Percentiles rank a stretch among this genome's conserved stretches.
phyloP scores from a whole-genome alignment of 2,797 vertebrate species.

The Zonotrichia albicollis region DNA sequence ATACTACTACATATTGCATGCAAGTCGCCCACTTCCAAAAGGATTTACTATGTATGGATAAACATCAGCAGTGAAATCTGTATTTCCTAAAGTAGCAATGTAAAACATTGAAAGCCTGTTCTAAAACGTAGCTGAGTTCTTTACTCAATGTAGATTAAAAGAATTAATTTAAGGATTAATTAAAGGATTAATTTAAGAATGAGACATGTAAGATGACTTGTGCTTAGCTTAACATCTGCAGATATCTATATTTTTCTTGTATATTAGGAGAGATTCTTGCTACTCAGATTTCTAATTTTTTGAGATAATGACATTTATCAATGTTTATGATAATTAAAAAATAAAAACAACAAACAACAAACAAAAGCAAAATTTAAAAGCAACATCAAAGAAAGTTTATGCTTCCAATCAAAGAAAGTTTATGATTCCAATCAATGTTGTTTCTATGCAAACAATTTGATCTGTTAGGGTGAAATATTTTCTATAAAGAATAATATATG shows the following conservation, averaged over 20 bases:
- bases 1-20: no score
- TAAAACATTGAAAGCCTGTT: not conserved
- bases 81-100: not conserved
- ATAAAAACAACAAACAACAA: accelerated
- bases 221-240: not conserved
- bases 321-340: not conserved
- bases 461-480: not conserved
- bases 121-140: not conserved
- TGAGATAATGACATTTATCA: not conserved
- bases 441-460: not conserved
- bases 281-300: not conserved
- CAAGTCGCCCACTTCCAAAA: not conserved
- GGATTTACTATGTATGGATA: not conserved
- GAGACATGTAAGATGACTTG: not conserved
- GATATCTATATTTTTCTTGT: not conserved
- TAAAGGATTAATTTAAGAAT: not conserved
- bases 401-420: not conserved
- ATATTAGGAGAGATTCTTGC: not conserved
- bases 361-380: not conserved
- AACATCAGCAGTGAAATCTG: not conserved
- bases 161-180: not conserved
- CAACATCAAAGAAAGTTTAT: not conserved
- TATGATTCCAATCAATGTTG: not conserved
- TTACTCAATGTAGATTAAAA: not conserved
- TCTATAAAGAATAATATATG: not conserved